phyloP scores from a whole-genome alignment of 2,797 vertebrate species.

The Podargus strigoides region DNA sequence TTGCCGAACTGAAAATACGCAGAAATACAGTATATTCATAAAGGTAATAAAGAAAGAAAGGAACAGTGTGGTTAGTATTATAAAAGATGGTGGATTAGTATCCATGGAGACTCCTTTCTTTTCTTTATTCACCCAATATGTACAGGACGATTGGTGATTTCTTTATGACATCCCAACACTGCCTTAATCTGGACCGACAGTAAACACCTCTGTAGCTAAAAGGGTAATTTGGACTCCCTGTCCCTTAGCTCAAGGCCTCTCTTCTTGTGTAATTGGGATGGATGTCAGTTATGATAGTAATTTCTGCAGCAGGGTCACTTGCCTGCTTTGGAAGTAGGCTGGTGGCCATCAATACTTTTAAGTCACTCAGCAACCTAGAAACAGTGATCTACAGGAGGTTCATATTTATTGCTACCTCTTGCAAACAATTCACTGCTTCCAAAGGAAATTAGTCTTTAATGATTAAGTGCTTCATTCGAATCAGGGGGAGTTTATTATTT shows the following conservation, averaged over 20 bases:
- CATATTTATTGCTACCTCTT: neutral
- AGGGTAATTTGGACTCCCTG: neutral
- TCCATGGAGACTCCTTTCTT: constrained; percentile 18
- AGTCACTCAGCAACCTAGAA: neutral
- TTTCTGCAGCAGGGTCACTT: neutral
- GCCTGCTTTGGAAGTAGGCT: neutral
- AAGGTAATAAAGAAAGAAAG: neutral
- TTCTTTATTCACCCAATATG: neutral
- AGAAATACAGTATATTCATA: neutral
- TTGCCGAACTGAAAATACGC: neutral
- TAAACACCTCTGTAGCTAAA: constrained; percentile 3
- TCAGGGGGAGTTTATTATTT: neutral
- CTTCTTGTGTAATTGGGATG: neutral
- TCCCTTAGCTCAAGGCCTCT: neutral
- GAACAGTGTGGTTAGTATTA: neutral
- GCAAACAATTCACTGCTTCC: neutral
- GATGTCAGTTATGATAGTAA: neutral
- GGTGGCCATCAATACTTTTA: neutral
- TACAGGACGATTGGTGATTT: neutral
- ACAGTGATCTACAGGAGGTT: neutral
- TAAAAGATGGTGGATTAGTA: constrained; percentile 44
- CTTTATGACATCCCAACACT: neutral
- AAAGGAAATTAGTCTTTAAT: neutral
- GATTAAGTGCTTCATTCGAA: neutral
- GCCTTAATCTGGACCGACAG: neutral